These are phyloP conservation scores for Morinoia aosen DNA, from an alignment of 2,888 invertebrate species.

Conservation along the genomic window DNA sequence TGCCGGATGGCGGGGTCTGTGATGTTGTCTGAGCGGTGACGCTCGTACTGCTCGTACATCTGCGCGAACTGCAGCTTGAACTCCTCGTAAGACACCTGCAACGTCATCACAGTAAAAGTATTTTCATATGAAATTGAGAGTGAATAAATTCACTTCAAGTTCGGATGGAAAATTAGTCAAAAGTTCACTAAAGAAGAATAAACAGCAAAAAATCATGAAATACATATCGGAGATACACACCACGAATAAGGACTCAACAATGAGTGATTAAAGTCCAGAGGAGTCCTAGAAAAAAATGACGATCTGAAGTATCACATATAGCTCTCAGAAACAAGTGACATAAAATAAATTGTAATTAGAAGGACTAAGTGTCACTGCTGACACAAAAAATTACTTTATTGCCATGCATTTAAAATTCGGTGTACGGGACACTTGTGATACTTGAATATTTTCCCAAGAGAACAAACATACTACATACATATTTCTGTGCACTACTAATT, in stretches of 20 bases:
- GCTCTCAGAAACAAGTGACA: not conserved
- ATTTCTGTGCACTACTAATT: too few species aligned
- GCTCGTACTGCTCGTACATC: conserved; percentile 96
- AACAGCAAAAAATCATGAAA: not conserved
- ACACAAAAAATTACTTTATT: too few species aligned
- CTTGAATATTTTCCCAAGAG: too few species aligned
- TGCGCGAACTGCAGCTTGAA: conserved; percentile 97
- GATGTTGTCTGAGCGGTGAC: conserved; percentile 93
- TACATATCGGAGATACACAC: not conserved
- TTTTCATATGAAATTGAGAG: not conserved
- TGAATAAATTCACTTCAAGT: not conserved
- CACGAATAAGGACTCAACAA: not conserved
- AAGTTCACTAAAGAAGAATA: not conserved
- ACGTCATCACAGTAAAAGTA: not conserved
- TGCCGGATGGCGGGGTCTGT: conserved; percentile 94
- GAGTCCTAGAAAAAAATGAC: too few species aligned
- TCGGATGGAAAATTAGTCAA: not conserved
- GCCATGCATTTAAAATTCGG: too few species aligned
- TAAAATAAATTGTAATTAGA: too few species aligned
- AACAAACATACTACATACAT: too few species aligned
- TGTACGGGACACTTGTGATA: too few species aligned
- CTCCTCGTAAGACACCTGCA: conserved; percentile 95
- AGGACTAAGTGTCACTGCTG: too few species aligned
- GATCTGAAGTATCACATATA: not conserved
- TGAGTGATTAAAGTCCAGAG: too few species aligned